Conservation (phyloP, 2,113 vertebrate genomes). For the Ictalurus furcatus region DNA sequence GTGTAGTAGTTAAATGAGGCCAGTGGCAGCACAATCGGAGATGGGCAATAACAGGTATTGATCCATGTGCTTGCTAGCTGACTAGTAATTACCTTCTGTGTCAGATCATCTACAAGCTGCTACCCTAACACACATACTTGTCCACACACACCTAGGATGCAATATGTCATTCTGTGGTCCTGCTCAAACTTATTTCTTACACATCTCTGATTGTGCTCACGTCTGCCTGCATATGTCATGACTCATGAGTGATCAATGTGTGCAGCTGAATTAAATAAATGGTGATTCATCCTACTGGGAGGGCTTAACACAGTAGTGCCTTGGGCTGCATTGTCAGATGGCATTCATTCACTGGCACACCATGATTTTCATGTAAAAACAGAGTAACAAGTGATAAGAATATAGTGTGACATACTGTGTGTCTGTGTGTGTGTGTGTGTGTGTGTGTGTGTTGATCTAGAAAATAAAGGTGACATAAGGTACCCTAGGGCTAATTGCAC, state of each 20-base stretch:
- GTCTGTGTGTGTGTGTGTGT: background rate
- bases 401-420: slow-evolving; percentile 54
- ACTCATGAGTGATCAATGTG: slow-evolving; percentile 36
- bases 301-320: slow-evolving; percentile 10
- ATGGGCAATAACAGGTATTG: slow-evolving; percentile 36
- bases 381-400: background rate
- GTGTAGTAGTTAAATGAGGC: slow-evolving; percentile 7
- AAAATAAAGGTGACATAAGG: background rate
- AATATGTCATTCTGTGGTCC: background rate
- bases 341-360: slow-evolving; percentile 16
- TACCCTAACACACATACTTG: slow-evolving; percentile 22
- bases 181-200: background rate
- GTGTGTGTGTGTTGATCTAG: background rate
- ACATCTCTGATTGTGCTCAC: background rate
- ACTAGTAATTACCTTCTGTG: slow-evolving; percentile 37
- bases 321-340: slow-evolving; percentile 14
- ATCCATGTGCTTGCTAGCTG: slow-evolving; percentile 15
- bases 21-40: background rate
- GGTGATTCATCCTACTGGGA: slow-evolving; percentile 21
- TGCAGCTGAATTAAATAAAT: slow-evolving; percentile 44
- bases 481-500: background rate
- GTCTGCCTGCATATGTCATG: slow-evolving; percentile 25
- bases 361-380: background rate
- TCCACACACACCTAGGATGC: background rate
- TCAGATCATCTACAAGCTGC: slow-evolving; percentile 26